These are phyloP conservation scores for Melitaea cinxia DNA, from an alignment of 1,140 invertebrate species.

Conservation along the genomic window DNA sequence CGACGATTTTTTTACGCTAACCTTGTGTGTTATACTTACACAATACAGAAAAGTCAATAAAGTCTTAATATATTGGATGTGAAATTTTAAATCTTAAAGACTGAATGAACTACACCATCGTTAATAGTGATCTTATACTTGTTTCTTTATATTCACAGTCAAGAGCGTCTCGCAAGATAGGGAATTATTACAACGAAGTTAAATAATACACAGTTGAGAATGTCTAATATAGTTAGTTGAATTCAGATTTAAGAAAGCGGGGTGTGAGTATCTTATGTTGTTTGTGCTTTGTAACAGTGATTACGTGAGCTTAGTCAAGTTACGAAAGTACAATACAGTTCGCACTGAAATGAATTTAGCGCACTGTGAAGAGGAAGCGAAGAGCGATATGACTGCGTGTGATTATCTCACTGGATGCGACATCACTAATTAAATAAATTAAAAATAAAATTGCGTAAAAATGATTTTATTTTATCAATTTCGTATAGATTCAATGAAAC, in stretches of 20 bases:
- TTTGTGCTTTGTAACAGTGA: conserved; percentile 62
- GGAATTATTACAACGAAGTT: conserved; percentile 1
- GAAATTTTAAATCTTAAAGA: too few species aligned
- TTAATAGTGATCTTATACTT: too few species aligned
- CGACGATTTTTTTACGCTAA: conserved; percentile 55
- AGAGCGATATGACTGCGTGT: conserved; percentile 32
- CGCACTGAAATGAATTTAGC: conserved; percentile 70
- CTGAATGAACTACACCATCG: too few species aligned
- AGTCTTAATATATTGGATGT: neutral
- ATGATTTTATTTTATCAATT: too few species aligned
- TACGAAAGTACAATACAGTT: conserved; percentile 68
- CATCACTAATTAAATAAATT: conserved; percentile 2
- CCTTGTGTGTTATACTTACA: conserved; percentile 26
- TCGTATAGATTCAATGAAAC: too few species aligned
- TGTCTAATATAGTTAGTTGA: conserved; percentile 15
- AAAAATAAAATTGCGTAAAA: neutral
- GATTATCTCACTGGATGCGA: conserved; percentile 45
- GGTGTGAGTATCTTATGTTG: conserved; percentile 45
- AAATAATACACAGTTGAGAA: neutral
- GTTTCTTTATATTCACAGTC: neutral
- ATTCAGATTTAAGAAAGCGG: conserved; percentile 22
- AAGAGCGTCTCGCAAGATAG: too few species aligned
- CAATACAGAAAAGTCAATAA: conserved; percentile 7
- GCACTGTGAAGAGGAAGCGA: conserved; percentile 63
- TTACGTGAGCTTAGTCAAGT: conserved; percentile 73